Percentiles rank a stretch among this genome's conserved stretches.
Evolutionary conservation across 92 coral and sea anemone species (phyloP).

Genomic region (Actinostola sp.): DNA sequence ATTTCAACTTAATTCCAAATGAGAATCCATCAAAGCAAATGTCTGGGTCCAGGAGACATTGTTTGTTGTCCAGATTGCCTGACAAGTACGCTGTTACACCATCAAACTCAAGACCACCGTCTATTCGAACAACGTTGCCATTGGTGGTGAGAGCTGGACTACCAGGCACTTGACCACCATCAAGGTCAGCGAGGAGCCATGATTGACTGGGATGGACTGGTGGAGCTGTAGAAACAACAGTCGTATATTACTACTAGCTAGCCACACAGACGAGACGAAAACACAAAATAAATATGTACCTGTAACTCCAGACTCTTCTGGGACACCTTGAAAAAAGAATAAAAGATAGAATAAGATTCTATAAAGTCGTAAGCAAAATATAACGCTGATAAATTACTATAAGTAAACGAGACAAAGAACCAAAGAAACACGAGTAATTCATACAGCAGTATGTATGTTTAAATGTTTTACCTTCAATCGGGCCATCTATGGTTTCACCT

Average conservation of each 20-base stretch:
- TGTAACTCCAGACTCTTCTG: conserved; percentile 50
- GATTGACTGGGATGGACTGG: conserved; percentile 77
- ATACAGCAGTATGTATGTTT: too few relatives aligned
- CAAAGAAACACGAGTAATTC: too few relatives aligned
- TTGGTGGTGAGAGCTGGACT: conserved; percentile 60
- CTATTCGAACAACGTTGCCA: conserved; percentile 50
- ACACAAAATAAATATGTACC: too few relatives aligned
- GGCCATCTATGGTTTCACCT: conserved; percentile 12
- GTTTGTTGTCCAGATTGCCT: conserved; percentile 44
- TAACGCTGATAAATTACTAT: background rate
- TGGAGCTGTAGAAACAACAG: conserved; percentile 60
- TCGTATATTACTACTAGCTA: background rate
- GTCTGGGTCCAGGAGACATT: conserved; percentile 71
- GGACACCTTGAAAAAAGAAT: background rate
- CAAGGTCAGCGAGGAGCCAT: conserved; percentile 68
- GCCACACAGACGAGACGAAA: background rate
- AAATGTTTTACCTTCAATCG: background rate
- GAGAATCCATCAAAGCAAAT: conserved; percentile 65
- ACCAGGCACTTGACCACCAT: conserved; percentile 61
- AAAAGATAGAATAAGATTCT: background rate
- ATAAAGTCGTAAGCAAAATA: too few relatives aligned
- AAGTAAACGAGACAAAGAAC: too few relatives aligned
- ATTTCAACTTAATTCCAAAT: conserved; percentile 61
- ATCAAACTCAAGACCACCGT: conserved; percentile 76
- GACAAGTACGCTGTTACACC: conserved; percentile 59